Base-by-base conservation (phyloP, 2,113 vertebrate species). In the Paraplagusia blochii region DNA sequence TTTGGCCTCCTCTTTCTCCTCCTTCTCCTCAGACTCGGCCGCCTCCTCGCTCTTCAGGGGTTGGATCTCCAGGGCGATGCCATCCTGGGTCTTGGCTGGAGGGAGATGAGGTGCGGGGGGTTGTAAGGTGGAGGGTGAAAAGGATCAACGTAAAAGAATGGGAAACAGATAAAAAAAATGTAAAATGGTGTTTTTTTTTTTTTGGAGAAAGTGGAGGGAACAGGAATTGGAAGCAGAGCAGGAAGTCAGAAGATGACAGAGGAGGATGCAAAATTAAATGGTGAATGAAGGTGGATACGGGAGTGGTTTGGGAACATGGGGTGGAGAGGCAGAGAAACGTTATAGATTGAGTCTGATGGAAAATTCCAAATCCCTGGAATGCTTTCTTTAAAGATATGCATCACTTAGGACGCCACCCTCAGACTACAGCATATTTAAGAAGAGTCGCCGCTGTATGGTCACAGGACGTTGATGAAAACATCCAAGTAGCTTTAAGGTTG, bases 61-160 rank as follows among this genome's bases (percentile, higher is more conserved):
- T 69, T 98, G 95, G 83, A 98, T 99, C 86, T 99, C 96, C 82
- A 99, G 85, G 54, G 96, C 94, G 50, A 98, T 92, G 71, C 96
- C 96, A 17, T 99, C 96, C 86, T 97, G 95, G 77, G 96, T 93
- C 87, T 98, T 98, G 79, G 96, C 95, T 98, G 89, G 53, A 83
- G 69, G 77, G 75, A n/a, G 69, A 63, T 29, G 74, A 83, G 75
- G 18, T 22, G 18, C 2, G 38, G 38, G 18, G n/a, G 74, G 84
- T n/a, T n/a, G 76, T 72, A 51, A n/a, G 57, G 60, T 45, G 43
- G 47, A 19, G 50, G 46, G 68, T 43, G 38, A 72, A 52, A 81
- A 39, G 50, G 22, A n/a, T 34, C 14, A 42, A 45, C 36, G 40
- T n/a, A 38, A 47, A 46, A 39, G 44, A n/a, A n/a, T n/a, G 1